Evolutionary conservation across 2,888 invertebrate genomes (phyloP).

Genomic region (Prosopocoilus inquinatus): DNA sequence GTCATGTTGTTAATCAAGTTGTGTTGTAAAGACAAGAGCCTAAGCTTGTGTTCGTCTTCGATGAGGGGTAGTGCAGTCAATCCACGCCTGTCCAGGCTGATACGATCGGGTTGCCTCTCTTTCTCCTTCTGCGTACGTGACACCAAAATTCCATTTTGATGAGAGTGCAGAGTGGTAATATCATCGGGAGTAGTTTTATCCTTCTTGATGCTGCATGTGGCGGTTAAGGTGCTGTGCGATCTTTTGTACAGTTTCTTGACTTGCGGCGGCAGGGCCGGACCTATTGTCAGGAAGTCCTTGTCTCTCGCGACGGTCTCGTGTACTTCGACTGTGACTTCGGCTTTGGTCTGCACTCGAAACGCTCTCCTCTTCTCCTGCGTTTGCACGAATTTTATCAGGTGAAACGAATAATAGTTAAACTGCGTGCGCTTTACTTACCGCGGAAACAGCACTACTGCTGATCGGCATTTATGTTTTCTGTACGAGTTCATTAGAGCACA

Average conservation of each 20-base stretch:
- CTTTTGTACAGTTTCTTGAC: slow-evolving; percentile 43
- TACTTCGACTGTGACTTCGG: slow-evolving; percentile 40
- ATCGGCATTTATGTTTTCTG: slow-evolving; percentile 46
- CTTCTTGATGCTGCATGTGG: slow-evolving; percentile 30
- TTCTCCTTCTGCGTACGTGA: slow-evolving; percentile 72
- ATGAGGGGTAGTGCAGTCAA: slow-evolving; percentile 77
- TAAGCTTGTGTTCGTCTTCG: slow-evolving; percentile 75
- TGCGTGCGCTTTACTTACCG: slow-evolving; percentile 36
- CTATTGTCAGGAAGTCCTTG: slow-evolving; percentile 44
- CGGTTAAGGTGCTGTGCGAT: slow-evolving; percentile 55
- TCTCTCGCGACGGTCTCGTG: slow-evolving; percentile 26
- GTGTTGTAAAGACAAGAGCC: slow-evolving; percentile 87
- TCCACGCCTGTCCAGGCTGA: slow-evolving; percentile 82
- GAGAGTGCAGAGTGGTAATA: slow-evolving; percentile 56
- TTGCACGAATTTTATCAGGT: too few relatives aligned
- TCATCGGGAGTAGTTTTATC: slow-evolving; percentile 38
- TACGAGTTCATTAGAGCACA: slow-evolving; percentile 9
- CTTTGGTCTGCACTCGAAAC: slow-evolving; percentile 44
- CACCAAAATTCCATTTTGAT: slow-evolving; percentile 67
- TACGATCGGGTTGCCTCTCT: slow-evolving; percentile 81
- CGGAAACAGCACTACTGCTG: slow-evolving; percentile 46
- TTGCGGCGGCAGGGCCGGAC: slow-evolving; percentile 42
- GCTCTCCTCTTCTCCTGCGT: slow-evolving; percentile 43
- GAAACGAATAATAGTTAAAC: slow-evolving; percentile 16
- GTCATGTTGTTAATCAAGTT: slow-evolving; percentile 80